Base-by-base conservation (phyloP, 2,797 vertebrate genomes). In the Setipinna tenuifilis region DNA sequence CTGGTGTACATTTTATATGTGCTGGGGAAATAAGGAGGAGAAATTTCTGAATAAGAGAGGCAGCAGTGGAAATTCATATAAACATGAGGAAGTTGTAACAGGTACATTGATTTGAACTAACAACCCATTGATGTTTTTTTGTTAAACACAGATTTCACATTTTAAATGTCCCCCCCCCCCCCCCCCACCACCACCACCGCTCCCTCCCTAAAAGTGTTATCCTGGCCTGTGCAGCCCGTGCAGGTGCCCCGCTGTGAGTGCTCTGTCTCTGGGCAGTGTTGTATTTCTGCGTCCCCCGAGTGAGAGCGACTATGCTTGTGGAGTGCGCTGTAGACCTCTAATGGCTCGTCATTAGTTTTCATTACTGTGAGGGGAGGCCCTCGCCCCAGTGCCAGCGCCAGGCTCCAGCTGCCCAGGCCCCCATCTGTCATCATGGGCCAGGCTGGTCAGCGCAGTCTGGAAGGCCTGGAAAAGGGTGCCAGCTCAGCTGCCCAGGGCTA, bases 331-430 rank as follows among this genome's bases (percentile, higher is more conserved):
- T 71, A 25, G 65, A 25, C 65, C 65, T 71, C 25, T 71, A 71
- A 71, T 71, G 25, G 65, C 65, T 14, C 25, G 17, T 71, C 65
- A 71, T 71, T 35, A 71, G 65, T 71, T 71, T 71, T 71, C 65
- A 71, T 71, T 71, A 71, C 65, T 16, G 65, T 71, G 65, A 71
- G 65, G 65, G 65, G 65, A 71, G 65, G 65, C 65, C 65, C 65
- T 17, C 25, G 12, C 65, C 14, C 12, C 25, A 31, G 25, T 31
- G 65, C 65, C 65, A 71, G 28, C 12, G 17, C 25, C 65, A 71
- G 25, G 25, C 65, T 0, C 25, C 31, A 14, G 65, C 25, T 71
- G 65, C 65, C 28, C 14, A 35, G 65, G 65, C 5, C 25, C 65
- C 65, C 65, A 71, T 71, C 65, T 31, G 65, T 71, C 65, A 71